phyloP scores from a whole-genome alignment of 2,888 invertebrate species.

The Lasioglossum villosulum region DNA sequence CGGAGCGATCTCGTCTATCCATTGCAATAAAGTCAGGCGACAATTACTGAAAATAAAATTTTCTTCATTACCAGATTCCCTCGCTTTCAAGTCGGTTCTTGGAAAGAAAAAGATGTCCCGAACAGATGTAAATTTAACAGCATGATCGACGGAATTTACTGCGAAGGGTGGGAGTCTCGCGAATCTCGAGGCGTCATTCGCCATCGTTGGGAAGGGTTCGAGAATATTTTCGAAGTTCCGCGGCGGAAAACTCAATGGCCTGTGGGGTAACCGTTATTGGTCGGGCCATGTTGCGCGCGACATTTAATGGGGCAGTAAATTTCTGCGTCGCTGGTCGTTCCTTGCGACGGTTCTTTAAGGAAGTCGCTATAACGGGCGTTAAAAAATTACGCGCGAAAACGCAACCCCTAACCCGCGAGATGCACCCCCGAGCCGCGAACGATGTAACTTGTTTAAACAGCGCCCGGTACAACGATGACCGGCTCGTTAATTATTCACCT shows the following conservation, averaged over 20 bases:
- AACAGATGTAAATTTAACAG: not conserved
- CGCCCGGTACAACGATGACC: not conserved
- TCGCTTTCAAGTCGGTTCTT: no score
- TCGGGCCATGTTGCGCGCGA: slow-evolving; percentile 30
- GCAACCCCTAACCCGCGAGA: not conserved
- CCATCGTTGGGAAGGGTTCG: no score
- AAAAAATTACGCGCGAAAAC: slow-evolving; percentile 49
- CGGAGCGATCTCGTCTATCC: no score
- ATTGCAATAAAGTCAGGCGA: no score
- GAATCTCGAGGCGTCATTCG: not conserved
- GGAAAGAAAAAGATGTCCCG: no score
- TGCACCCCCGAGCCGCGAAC: slow-evolving; percentile 17
- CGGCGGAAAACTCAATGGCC: slow-evolving; percentile 17
- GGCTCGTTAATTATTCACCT: slow-evolving; percentile 49
- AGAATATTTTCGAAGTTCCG: slow-evolving; percentile 37
- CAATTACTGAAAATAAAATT: no score
- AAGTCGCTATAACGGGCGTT: slow-evolving; percentile 23
- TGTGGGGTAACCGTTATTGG: slow-evolving; percentile 38
- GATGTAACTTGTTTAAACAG: slow-evolving; percentile 39
- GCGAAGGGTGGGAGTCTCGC: not conserved
- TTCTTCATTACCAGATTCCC: no score
- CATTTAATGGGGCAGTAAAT: slow-evolving; percentile 60
- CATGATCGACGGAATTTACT: not conserved
- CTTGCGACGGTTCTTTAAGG: slow-evolving; percentile 25
- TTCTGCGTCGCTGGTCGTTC: slow-evolving; percentile 45